These are phyloP conservation scores for Heteronetta atricapilla DNA, from an alignment of 2,113 vertebrate species.

Conservation along the genomic window DNA sequence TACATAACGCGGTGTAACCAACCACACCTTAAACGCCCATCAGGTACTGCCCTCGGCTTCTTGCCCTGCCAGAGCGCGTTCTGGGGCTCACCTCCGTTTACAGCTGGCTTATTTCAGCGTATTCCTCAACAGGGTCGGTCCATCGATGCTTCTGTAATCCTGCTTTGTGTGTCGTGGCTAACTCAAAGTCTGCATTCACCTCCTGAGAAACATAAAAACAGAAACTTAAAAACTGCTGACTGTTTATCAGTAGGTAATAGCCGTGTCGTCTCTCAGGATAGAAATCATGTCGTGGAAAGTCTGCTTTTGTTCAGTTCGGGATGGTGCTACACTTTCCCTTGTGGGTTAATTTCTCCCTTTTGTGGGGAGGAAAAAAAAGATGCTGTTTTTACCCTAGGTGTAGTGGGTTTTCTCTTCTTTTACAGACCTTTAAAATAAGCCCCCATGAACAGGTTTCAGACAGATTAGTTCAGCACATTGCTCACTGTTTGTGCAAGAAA, in stretches of 20 bases:
- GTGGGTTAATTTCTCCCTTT: not conserved
- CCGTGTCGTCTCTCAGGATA: not conserved
- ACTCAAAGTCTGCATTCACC: not conserved
- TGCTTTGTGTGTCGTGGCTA: not conserved
- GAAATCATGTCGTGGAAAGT: not conserved
- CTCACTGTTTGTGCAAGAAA: not conserved
- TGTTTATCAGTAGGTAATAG: not conserved
- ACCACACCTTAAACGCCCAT: not conserved
- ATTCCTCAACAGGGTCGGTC: not conserved
- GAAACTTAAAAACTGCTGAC: not conserved
- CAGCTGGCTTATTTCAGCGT: not conserved
- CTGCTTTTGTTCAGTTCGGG: not conserved
- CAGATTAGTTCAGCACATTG: not conserved
- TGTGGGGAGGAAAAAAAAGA: too few relatives aligned
- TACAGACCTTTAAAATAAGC: not conserved
- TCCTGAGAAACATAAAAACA: not conserved
- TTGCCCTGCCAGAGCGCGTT: too few relatives aligned
- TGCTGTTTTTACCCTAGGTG: not conserved
- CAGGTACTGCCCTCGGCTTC: not conserved
- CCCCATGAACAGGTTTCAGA: not conserved
- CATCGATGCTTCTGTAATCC: not conserved
- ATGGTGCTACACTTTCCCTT: not conserved
- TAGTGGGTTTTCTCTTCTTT: not conserved
- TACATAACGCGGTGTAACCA: not conserved
- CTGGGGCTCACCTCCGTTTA: not conserved